Conservation (phyloP, 2,797 vertebrate species). For the Sebastes kiyomatsui region DNA sequence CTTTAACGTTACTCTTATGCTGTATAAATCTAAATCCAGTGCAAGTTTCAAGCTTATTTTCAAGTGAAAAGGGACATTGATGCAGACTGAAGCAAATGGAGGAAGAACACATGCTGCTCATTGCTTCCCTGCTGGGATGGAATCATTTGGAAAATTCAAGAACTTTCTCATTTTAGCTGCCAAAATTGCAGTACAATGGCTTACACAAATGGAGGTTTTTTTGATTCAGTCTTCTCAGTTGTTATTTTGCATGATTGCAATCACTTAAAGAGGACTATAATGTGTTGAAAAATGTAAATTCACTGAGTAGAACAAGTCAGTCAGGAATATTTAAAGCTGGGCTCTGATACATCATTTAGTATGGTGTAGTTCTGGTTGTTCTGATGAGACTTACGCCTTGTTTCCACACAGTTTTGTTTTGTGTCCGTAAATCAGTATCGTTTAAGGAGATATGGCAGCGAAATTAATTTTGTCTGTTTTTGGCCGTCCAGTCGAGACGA, state of each 20-base stretch:
- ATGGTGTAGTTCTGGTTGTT: not conserved
- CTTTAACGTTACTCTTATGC: not conserved
- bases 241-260: constrained; percentile 16
- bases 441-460: not conserved
- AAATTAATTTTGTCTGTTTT: too few relatives aligned
- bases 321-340: not conserved
- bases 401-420: not conserved
- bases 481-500: accelerated
- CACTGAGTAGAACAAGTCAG: not conserved
- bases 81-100: not conserved
- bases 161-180: not conserved
- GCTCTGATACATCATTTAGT: not conserved
- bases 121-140: not conserved
- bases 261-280: not conserved
- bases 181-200: not conserved
- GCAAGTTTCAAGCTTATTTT: not conserved
- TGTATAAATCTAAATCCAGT: not conserved
- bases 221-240: not conserved
- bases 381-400: too few relatives aligned
- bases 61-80: not conserved
- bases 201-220: not conserved
- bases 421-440: not conserved
- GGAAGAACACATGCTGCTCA: not conserved
- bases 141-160: constrained; percentile 1
- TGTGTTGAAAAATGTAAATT: not conserved